phyloP scores from a whole-genome alignment of 2,797 vertebrate genomes.

The Pipistrellus pipistrellus region DNA sequence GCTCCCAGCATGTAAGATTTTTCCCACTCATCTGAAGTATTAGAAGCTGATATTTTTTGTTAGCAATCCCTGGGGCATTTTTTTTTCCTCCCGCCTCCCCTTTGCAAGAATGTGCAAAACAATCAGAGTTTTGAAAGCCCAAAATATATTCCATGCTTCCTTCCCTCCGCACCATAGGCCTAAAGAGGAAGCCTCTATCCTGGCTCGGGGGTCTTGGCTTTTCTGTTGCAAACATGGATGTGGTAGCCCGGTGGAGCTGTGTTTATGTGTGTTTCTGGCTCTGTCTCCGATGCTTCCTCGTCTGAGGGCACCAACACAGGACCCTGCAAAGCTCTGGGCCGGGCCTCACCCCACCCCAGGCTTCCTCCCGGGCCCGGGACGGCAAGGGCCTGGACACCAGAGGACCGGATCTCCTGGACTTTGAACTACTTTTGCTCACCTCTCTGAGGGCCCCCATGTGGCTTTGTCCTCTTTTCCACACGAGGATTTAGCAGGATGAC shows the following conservation, averaged over 20 bases:
- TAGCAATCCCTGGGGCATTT: slow-evolving; percentile 53
- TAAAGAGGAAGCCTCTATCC: neutral
- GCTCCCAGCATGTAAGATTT: slow-evolving; percentile 65
- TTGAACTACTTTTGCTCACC: neutral
- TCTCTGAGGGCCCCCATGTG: neutral
- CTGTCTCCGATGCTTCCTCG: slow-evolving; percentile 45
- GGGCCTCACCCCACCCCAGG: neutral
- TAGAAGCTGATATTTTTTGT: slow-evolving; percentile 7
- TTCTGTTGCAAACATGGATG: neutral
- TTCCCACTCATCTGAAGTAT: slow-evolving; percentile 72
- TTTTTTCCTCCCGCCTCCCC: neutral
- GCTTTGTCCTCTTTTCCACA: slow-evolving; percentile 46
- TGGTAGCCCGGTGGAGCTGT: neutral
- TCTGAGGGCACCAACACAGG: neutral
- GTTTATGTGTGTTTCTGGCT: neutral
- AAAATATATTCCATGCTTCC: slow-evolving; percentile 50
- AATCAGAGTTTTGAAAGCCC: slow-evolving; percentile 51
- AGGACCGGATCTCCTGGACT: slow-evolving; percentile 23
- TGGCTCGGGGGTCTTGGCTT: neutral
- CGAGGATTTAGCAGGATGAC: neutral
- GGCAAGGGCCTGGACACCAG: neutral
- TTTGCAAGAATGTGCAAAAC: slow-evolving; percentile 66
- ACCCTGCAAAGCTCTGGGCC: neutral
- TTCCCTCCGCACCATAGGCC: neutral
- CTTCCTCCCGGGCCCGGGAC: neutral